Conservation (phyloP, 2,797 vertebrate species). For the Crypturellus tataupa region DNA sequence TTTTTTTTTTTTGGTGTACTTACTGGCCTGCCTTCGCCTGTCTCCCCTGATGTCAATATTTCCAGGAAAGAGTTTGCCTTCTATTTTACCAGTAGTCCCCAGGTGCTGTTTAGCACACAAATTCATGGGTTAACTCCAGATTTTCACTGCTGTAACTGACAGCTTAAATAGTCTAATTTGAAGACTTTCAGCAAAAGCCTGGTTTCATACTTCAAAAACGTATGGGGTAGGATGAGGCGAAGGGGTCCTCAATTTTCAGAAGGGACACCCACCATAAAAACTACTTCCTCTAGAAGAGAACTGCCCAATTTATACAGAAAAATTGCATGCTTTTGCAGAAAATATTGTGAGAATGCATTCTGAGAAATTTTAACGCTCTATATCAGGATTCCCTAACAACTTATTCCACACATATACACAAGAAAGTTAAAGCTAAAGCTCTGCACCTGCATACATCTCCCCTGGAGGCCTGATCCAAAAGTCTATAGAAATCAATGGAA, state of each 20-base stretch:
- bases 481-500: background rate
- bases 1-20: background rate
- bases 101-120: background rate
- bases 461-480: background rate
- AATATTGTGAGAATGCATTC: background rate
- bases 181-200: constrained; percentile 6
- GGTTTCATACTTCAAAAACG: background rate
- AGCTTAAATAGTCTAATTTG: constrained; percentile 5
- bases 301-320: background rate
- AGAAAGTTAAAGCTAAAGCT: background rate
- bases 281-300: background rate
- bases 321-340: background rate
- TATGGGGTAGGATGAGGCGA: background rate
- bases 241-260: background rate
- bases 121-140: constrained; percentile 21
- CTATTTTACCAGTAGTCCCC: background rate
- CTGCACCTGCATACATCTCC: rapidly evolving
- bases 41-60: background rate
- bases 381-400: background rate
- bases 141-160: background rate
- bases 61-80: background rate
- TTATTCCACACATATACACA: background rate
- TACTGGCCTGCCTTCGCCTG: background rate
- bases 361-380: background rate
- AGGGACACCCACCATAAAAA: background rate